phyloP scores from a whole-genome alignment of 1,140 invertebrate genomes.

The Odontomachus brunneus region DNA sequence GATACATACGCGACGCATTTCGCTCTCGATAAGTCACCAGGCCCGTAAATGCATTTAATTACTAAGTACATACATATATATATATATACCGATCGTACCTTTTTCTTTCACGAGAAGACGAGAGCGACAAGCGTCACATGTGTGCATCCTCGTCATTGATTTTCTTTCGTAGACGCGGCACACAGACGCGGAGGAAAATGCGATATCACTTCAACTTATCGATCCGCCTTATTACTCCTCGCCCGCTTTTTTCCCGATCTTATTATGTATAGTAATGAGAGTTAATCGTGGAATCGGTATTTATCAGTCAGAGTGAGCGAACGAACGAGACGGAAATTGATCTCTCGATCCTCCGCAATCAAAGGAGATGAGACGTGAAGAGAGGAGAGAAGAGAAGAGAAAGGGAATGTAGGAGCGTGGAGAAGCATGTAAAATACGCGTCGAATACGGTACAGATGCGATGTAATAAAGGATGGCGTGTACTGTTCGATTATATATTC shows the following conservation, averaged over 20 bases:
- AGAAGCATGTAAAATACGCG: not conserved
- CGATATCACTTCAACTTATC: constrained; percentile 18
- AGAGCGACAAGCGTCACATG: constrained; percentile 20
- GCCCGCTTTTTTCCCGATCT: not conserved
- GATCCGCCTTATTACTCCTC: constrained; percentile 26
- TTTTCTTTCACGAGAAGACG: not conserved
- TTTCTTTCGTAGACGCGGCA: constrained; percentile 1
- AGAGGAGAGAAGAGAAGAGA: too few species aligned
- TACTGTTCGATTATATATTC: not conserved
- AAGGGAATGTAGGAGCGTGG: not conserved
- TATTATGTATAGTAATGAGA: not conserved
- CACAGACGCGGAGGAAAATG: not conserved
- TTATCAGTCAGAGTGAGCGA: not conserved
- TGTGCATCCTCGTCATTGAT: not conserved
- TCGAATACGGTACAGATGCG: not conserved
- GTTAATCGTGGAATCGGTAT: not conserved
- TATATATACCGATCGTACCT: constrained; percentile 1
- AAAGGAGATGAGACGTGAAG: too few species aligned
- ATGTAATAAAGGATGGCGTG: constrained; percentile 12
- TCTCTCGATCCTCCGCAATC: not conserved
- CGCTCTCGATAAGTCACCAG: not conserved
- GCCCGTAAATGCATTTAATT: constrained; percentile 32
- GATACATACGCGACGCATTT: constrained; percentile 10
- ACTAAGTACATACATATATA: not conserved
- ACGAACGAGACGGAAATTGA: constrained; percentile 16